These are phyloP conservation scores for Molossus molossus DNA, from an alignment of 2,797 vertebrate species.

Conservation along the genomic window DNA sequence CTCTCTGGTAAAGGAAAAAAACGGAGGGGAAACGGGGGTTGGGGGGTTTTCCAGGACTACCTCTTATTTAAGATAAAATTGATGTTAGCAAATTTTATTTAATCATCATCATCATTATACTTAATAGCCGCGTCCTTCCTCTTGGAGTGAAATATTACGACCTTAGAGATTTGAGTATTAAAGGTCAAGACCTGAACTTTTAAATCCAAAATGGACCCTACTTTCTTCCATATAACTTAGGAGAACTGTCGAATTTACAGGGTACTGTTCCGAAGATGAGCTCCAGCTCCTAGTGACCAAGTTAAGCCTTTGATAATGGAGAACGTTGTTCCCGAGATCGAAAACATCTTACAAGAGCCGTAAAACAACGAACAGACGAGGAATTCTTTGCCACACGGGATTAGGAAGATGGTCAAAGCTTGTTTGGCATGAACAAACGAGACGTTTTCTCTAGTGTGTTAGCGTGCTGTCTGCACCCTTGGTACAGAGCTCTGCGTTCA, in stretches of 20 bases:
- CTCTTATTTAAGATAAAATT: not conserved
- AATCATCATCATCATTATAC: not conserved
- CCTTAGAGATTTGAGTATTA: not conserved
- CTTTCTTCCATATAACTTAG: not conserved
- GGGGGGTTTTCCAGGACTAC: not conserved
- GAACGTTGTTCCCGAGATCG: not conserved
- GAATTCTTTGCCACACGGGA: not conserved
- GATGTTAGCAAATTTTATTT: not conserved
- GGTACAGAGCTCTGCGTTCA: not conserved
- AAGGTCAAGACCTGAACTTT: not conserved
- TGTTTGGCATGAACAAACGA: not conserved
- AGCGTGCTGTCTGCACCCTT: not conserved
- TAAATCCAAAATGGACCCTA: not conserved
- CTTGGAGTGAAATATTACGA: not conserved
- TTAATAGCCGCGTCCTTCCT: not conserved
- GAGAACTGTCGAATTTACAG: not conserved
- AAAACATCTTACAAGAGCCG: not conserved
- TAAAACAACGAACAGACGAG: not conserved
- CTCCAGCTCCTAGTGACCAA: not conserved
- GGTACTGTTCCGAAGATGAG: not conserved
- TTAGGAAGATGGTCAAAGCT: not conserved
- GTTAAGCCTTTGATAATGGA: slow-evolving; percentile 3
- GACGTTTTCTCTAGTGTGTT: not conserved
- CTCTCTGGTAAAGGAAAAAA: slow-evolving; percentile 4
- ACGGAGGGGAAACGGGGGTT: not conserved